Base-by-base conservation (phyloP, 2,113 vertebrate species). In the Grus americana region DNA sequence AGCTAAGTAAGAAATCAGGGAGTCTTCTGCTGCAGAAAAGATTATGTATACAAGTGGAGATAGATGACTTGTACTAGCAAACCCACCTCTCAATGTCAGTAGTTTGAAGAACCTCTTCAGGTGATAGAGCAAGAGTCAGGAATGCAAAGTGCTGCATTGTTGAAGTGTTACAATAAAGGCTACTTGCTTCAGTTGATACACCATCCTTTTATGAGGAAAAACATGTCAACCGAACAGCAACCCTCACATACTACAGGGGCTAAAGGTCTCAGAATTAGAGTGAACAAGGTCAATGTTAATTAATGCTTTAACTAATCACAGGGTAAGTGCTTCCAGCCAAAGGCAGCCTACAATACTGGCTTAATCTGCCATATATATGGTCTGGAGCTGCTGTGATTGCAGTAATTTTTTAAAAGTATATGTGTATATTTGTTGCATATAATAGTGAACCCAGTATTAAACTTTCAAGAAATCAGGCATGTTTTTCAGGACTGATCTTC, bases 201-300 rank as follows among this genome's bases (percentile, higher is more conserved):
- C 27, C 21, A 34, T 29, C 59, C 50, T 78, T 88, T 94, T 68
- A 67, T n/a, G 61, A 72, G 88, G 38, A 29, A 65, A 59, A 75
- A 34, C 66, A 47, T 11, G 74, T 85, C 66, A 76, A 2, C 83
- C 54, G 30, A 68, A 36, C 49, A 72, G 80, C 85, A 72, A 66
- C n/a, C 86, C 71, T 65, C 46, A 73, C 50, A 42, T 54, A 63
- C 80, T 86, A 55, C 20, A 42, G 11, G 47, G 86, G 92, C 80
- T 96, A 93, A 98, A 97, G 93, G 93, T 91, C 78, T 86, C 84
- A 94, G 78, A 32, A 59, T 95, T 79, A 85, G 75, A 82, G 92
- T n/a, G 83, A 97, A 93, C 71, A 96, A 97, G 93, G 95, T 97
- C 95, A 97, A 50, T 50, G 78, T 58, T 91, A 96, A 97, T 96